Evolutionary conservation across 2,113 vertebrate species (phyloP).

Genomic region (Brachyhypopomus gauderio): DNA sequence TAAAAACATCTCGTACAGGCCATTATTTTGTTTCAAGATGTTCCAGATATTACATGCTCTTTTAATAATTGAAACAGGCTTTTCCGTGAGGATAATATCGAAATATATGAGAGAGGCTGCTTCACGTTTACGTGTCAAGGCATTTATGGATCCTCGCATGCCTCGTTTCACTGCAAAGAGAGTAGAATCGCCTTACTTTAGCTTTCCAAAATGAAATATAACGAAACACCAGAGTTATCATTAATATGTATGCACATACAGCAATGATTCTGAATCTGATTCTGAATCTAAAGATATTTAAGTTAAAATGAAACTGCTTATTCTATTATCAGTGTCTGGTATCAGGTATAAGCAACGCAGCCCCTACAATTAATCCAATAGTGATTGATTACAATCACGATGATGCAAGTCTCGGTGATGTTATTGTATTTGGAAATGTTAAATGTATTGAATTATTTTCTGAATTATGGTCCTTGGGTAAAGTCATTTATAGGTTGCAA

Average conservation of each 20-base stretch:
- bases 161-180: neutral
- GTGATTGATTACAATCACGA: constrained; percentile 74
- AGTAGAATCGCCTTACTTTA: neutral
- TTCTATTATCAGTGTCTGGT: constrained; percentile 36
- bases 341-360: constrained; percentile 16
- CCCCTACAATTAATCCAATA: constrained; percentile 61
- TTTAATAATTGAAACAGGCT: neutral
- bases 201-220: neutral
- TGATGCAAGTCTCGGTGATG: constrained; percentile 66
- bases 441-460: constrained; percentile 61
- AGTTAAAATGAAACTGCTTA: constrained; percentile 11
- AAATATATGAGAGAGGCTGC: neutral
- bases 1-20: neutral
- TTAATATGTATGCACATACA: neutral
- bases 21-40: no score
- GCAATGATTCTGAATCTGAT: neutral
- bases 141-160: neutral
- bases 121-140: neutral
- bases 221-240: neutral
- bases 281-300: neutral
- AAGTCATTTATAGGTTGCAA: constrained; percentile 38
- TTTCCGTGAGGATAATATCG: neutral
- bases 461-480: constrained; percentile 56
- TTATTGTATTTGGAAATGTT: constrained; percentile 56
- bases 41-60: neutral